Base-by-base conservation (phyloP, 2,113 vertebrate species). In the Gambusia holbrooki region DNA sequence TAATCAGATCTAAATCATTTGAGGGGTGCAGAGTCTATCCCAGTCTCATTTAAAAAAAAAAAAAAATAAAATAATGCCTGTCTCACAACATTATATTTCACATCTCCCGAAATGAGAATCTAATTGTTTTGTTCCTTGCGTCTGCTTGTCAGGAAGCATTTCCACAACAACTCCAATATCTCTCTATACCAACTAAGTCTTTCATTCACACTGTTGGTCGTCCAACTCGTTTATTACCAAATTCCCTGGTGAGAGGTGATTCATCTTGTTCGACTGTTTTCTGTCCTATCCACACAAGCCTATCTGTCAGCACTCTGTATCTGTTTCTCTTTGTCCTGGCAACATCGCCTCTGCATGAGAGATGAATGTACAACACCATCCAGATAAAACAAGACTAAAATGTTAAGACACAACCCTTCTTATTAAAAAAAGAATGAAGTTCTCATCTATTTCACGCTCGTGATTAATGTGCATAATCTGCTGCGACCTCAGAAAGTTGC, bases 201-300 rank as follows among this genome's bases (percentile, higher is more conserved):
- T 42, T 33, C 71, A 66, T 3, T 28, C 61, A 37, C n/a, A 64
- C 42, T 58, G 48, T 25, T 54, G 29, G 28, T 61, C 64, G 35
- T 10, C 65, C 30, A 11, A 63, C 27, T 35, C 30, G 71, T 79
- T 66, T 77, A 48, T 77, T 68, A 45, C 51, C 74, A 65, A 65
- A 42, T 15, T 70, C 42, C 28, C 48, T 62, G 40, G 61, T 66
- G 72, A 77, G 62, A 86, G 76, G 68, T 73, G 67, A 86, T 88
- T 86, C 29, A 79, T 87, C 76, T 86, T 86, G 42, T 75, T 86
- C 79, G 81, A 0, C 54, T 25, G 29, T 51, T 62, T 75, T 30
- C 70, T 76, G 65, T 79, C n/a, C n/a, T n/a, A n/a, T n/a, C n/a
- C n/a, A n/a, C n/a, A n/a, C n/a, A n/a, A n/a, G n/a, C 63, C 66